Conservation (phyloP, 2,113 vertebrate genomes). For the Lates calcarifer region DNA sequence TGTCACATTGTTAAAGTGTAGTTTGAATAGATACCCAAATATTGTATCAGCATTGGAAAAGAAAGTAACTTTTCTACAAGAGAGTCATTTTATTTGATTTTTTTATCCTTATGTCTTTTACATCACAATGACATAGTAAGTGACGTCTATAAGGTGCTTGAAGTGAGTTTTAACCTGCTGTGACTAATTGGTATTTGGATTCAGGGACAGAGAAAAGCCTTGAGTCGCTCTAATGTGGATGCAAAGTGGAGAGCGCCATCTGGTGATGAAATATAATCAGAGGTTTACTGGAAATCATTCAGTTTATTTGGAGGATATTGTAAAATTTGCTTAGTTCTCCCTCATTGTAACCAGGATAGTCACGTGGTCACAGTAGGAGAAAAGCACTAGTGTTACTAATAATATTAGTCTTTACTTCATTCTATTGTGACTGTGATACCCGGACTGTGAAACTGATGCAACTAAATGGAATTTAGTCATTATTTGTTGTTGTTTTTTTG, state of each 20-base stretch:
- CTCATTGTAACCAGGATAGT: neutral
- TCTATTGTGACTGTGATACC: too few relatives aligned
- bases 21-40: neutral
- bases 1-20: neutral
- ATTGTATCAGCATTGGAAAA: neutral
- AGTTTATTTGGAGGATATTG: neutral
- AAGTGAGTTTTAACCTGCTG: neutral
- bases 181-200: neutral
- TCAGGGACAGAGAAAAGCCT: neutral
- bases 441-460: too few relatives aligned
- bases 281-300: too few relatives aligned
- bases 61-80: neutral
- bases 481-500: too few relatives aligned
- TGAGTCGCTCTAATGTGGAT: neutral
- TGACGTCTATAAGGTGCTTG: neutral
- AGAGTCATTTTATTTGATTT: neutral
- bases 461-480: neutral
- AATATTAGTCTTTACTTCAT: neutral
- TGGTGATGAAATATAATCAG: slow-evolving; percentile 29
- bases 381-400: neutral
- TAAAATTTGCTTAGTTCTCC: neutral
- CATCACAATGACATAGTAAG: neutral
- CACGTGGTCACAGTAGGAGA: too few relatives aligned
- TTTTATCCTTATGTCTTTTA: neutral
- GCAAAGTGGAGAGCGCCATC: slow-evolving; percentile 45